Percentiles rank a stretch among this genome's conserved stretches.
These are phyloP conservation scores for Coptotermes formosanus DNA, from an alignment of 1,140 invertebrate species.

Conservation along the genomic window DNA sequence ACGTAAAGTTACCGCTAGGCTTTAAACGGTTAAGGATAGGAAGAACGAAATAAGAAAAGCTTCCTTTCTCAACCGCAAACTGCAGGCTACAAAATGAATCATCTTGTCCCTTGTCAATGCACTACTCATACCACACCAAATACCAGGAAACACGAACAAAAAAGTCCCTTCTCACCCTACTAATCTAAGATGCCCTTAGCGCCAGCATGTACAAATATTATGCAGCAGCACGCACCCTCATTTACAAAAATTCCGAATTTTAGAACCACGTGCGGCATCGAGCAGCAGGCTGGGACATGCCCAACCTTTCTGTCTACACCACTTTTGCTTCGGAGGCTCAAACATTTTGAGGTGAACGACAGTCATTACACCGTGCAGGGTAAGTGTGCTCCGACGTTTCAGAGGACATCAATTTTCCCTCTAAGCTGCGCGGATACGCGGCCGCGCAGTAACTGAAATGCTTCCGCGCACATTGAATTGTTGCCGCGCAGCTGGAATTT, in stretches of 20 bases:
- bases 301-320: neutral
- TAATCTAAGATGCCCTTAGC: neutral
- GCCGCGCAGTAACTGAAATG: too few species aligned
- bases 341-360: neutral
- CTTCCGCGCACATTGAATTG: too few species aligned
- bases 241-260: neutral
- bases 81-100: too few species aligned
- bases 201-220: neutral
- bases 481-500: too few species aligned
- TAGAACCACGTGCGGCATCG: too few species aligned
- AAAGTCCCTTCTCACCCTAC: neutral
- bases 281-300: neutral
- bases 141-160: neutral
- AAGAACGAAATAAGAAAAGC: neutral
- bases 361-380: too few species aligned
- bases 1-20: too few species aligned
- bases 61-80: too few species aligned
- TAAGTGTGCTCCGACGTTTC: too few species aligned
- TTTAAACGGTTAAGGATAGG: neutral
- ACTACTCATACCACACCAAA: neutral
- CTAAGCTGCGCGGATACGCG: too few species aligned
- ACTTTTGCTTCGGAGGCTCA: neutral
- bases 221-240: neutral
- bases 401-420: too few species aligned
- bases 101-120: too few species aligned